Evolutionary conservation across 2,888 invertebrate species (phyloP).

Genomic region (Chrysina gloriosa): DNA sequence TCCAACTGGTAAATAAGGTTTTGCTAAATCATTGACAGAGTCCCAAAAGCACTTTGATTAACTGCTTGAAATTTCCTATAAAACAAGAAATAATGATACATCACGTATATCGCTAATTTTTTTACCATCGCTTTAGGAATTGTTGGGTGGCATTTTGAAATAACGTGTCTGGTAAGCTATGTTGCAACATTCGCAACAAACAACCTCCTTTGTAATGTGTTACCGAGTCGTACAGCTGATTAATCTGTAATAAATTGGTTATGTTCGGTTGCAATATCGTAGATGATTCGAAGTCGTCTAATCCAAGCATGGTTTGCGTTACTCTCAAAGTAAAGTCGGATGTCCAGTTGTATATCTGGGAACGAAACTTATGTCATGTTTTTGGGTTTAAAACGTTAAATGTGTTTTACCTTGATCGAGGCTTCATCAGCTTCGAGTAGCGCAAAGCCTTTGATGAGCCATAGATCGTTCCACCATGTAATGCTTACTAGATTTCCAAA

Average conservation of each 20-base stretch:
- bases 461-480: slow-evolving; percentile 77
- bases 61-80: slow-evolving; percentile 72
- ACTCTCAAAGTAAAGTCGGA: slow-evolving; percentile 68
- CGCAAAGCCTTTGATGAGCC: slow-evolving; percentile 83
- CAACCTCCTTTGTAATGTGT: slow-evolving; percentile 66
- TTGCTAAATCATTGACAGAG: slow-evolving; percentile 18
- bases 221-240: slow-evolving; percentile 69
- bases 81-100: not conserved
- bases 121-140: slow-evolving; percentile 70
- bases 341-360: slow-evolving; percentile 71
- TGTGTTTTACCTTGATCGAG: not conserved
- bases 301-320: slow-evolving; percentile 69
- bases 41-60: slow-evolving; percentile 75
- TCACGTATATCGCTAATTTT: slow-evolving; percentile 37
- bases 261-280: slow-evolving; percentile 69
- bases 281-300: slow-evolving; percentile 69
- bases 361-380: slow-evolving; percentile 38
- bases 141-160: slow-evolving; percentile 68
- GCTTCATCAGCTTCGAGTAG: slow-evolving; percentile 71
- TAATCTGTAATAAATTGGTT: slow-evolving; percentile 69
- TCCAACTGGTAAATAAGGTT: slow-evolving; percentile 55
- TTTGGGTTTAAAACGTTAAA: not conserved
- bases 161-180: slow-evolving; percentile 67
- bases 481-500: slow-evolving; percentile 79
- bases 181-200: slow-evolving; percentile 71